phyloP scores from a whole-genome alignment of 2,797 vertebrate species.

The Gephyroberyx darwinii region DNA sequence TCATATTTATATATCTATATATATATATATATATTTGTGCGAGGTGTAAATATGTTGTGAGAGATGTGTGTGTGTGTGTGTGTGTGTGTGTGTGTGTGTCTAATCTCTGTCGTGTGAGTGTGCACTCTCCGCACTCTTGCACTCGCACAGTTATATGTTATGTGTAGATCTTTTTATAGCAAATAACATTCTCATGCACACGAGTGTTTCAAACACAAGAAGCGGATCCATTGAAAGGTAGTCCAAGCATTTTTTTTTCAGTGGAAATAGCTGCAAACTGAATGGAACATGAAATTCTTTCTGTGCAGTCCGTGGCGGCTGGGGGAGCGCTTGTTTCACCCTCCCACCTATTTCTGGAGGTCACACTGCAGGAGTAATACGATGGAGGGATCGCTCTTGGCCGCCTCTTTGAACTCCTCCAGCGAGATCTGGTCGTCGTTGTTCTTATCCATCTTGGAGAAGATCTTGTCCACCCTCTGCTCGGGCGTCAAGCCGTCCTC shows the following conservation, averaged over 20 bases:
- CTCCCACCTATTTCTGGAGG: slow-evolving; percentile 94
- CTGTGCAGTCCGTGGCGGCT: slow-evolving; percentile 89
- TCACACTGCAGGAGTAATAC: slow-evolving; percentile 99
- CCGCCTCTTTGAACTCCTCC: slow-evolving; percentile 99
- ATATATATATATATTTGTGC: slow-evolving; percentile 76
- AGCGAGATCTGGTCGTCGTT: slow-evolving; percentile 99
- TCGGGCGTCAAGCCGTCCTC: slow-evolving; percentile 97
- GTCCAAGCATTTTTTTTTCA: slow-evolving; percentile 92
- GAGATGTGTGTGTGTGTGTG: slow-evolving; percentile 26
- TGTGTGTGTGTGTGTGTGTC: slow-evolving; percentile 37
- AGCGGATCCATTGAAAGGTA: slow-evolving; percentile 99
- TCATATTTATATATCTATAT: slow-evolving; percentile 86
- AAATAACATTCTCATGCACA: slow-evolving; percentile 99
- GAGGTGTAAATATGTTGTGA: slow-evolving; percentile 65
- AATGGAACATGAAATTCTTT: slow-evolving; percentile 95
- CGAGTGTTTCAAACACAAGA: slow-evolving; percentile 99
- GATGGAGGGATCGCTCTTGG: slow-evolving; percentile 98
- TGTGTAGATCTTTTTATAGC: slow-evolving; percentile 88
- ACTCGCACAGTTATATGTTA: slow-evolving; percentile 48
- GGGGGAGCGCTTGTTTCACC: slow-evolving; percentile 51
- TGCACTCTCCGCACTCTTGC: slow-evolving; percentile 51
- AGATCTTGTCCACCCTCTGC: slow-evolving; percentile 99
- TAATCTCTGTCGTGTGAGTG: slow-evolving; percentile 47
- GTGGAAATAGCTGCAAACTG: slow-evolving; percentile 98
- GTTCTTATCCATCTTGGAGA: slow-evolving; percentile 99